Conservation (phyloP, 2,888 invertebrate genomes). For the Stenichneumon culpator region DNA sequence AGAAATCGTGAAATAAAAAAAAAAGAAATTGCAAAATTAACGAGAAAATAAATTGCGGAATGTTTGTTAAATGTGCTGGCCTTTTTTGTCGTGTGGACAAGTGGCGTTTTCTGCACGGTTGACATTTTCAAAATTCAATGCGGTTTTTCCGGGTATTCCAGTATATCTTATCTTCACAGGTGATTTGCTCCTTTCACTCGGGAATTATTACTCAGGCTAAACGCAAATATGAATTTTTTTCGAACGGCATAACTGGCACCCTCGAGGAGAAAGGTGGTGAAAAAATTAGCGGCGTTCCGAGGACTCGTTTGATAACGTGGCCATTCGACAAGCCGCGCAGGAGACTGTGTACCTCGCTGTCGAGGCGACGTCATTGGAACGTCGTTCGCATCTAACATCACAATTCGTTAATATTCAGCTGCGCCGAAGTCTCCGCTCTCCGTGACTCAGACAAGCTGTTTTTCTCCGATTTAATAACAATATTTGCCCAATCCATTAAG, state of each 20-base stretch:
- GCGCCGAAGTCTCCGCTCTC: slow-evolving; percentile 32
- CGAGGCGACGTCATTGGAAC: slow-evolving; percentile 7
- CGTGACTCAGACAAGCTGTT: neutral
- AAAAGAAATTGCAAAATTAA: neutral
- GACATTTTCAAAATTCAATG: slow-evolving; percentile 8
- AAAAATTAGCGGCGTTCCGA: slow-evolving; percentile 34
- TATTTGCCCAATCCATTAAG: slow-evolving; percentile 25
- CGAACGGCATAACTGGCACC: neutral
- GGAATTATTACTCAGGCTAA: slow-evolving; percentile 1
- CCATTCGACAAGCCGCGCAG: slow-evolving; percentile 18
- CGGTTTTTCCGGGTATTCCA: neutral
- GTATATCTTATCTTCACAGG: neutral
- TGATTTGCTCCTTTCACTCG: slow-evolving; percentile 47
- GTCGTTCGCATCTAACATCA: neutral
- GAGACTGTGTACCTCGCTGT: neutral
- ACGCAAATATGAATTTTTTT: neutral
- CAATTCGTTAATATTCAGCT: slow-evolving; percentile 1
- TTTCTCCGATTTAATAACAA: slow-evolving; percentile 6
- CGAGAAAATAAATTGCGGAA: neutral
- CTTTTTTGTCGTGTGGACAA: neutral
- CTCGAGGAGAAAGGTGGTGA: slow-evolving; percentile 60
- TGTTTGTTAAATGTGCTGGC: too few species aligned
- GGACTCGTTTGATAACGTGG: slow-evolving; percentile 42
- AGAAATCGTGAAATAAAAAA: neutral
- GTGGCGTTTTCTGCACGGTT: neutral